Percentiles rank a stretch among this genome's conserved stretches.
Evolutionary conservation across 2,888 invertebrate genomes (phyloP).

Genomic region (Troglohyphantes excavatus): DNA sequence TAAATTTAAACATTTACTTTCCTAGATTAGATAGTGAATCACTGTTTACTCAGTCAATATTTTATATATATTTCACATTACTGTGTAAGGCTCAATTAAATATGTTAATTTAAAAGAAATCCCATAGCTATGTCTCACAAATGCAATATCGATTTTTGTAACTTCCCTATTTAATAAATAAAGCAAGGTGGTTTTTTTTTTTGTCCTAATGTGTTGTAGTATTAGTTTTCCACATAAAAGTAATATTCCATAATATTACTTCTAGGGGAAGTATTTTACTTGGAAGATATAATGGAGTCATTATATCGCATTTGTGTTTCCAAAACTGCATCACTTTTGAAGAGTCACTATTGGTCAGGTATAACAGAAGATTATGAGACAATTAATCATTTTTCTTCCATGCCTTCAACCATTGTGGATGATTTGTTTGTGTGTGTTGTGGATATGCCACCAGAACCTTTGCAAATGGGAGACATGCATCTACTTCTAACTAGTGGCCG

Average conservation of each 20-base stretch:
- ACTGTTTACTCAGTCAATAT: too few species aligned
- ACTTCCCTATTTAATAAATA: too few species aligned
- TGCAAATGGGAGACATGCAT: slow-evolving; percentile 55
- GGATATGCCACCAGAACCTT: neutral
- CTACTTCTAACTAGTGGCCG: slow-evolving; percentile 58
- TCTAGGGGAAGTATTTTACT: neutral
- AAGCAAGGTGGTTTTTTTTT: too few species aligned
- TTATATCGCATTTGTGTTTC: slow-evolving; percentile 33
- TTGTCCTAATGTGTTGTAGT: too few species aligned
- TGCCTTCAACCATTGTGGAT: slow-evolving; percentile 44
- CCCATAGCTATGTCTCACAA: too few species aligned
- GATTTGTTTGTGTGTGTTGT: slow-evolving; percentile 41
- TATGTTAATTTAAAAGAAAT: too few species aligned
- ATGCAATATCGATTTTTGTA: too few species aligned
- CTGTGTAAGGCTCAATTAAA: too few species aligned
- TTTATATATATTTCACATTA: too few species aligned
- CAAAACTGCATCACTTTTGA: slow-evolving; percentile 45
- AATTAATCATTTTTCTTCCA: slow-evolving; percentile 38
- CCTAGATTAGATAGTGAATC: too few species aligned
- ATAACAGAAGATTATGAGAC: neutral
- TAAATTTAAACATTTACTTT: too few species aligned
- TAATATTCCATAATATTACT: neutral
- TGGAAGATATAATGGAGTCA: neutral
- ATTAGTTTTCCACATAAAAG: too few species aligned
- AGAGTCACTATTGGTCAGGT: slow-evolving; percentile 38